Base-by-base conservation (phyloP, 2,888 invertebrate genomes). In the Ceramica pisi region DNA sequence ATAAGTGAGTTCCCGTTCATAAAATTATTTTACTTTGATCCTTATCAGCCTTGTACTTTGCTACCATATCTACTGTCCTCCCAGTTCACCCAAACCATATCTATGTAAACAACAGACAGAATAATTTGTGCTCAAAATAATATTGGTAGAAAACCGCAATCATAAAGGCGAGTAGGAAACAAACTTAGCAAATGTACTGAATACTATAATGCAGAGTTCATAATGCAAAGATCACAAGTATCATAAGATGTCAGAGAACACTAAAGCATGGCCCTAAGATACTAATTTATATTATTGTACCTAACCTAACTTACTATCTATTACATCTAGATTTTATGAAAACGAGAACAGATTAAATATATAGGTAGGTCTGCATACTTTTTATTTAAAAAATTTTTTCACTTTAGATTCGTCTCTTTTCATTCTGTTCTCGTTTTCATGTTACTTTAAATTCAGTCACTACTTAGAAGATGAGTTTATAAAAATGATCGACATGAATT, bases 201-300 rank as follows among this genome's bases (percentile, higher is more conserved):
- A 69, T 72, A 66, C 46, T 71, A 75, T 60, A 75, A 68, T 74
- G 74, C 75, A 81, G 71, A 85, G 81, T 75, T 70, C 53, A 80
- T 82, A 75, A 82, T 82, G 80, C 86, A 81, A 75, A 85, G 86
- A 90, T 90, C 90, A 91, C 89, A 88, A 88, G 84, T 81, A 83
- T 91, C 87, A 90, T 89, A 90, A 91, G 85, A 83, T 85, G 90
- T 89, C 75, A 88, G 81, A 90, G 88, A 91, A 90, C 88, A 90
- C 91, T 91, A 90, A 91, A 90, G 92, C 92, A 89, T 89, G 88
- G 78, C 84, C 71, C 87, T 89, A 89, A 86, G 35, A 77, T 84
- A 87, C 80, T 84, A 83, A 51, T 78, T 81, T 86, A 85, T 71
- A 62, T 16, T 68, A 64, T 65, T 72, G 50, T 59, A 75, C 69